Percentiles rank a stretch among this genome's conserved stretches.
Conservation (phyloP, 2,888 invertebrate genomes). For the Chrysolina americana region DNA sequence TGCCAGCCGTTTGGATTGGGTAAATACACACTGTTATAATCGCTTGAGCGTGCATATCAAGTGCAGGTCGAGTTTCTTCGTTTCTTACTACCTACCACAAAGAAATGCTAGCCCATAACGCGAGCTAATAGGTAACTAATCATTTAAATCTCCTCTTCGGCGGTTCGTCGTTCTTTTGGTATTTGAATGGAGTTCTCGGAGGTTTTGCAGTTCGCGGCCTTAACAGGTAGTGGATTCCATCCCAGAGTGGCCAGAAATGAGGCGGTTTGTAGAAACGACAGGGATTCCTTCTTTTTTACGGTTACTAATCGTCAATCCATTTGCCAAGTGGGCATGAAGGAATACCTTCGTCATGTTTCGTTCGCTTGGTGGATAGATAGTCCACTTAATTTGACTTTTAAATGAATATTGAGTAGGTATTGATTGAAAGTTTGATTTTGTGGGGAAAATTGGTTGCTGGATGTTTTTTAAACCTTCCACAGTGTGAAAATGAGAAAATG, state of each 20-base stretch:
- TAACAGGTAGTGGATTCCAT: slow-evolving; percentile 17
- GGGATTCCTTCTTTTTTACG: neutral
- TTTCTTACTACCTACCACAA: slow-evolving; percentile 21
- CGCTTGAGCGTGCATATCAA: slow-evolving; percentile 27
- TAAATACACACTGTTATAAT: slow-evolving; percentile 29
- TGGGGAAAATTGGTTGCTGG: too few relatives aligned
- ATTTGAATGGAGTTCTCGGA: neutral
- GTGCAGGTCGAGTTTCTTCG: slow-evolving; percentile 12
- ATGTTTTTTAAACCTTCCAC: too few relatives aligned
- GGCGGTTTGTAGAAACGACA: slow-evolving; percentile 8
- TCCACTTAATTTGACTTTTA: too few relatives aligned
- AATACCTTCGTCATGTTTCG: too few relatives aligned
- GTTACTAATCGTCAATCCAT: neutral
- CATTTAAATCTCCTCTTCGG: slow-evolving; percentile 32
- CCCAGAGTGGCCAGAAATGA: neutral
- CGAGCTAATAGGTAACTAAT: slow-evolving; percentile 42
- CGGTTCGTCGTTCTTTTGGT: slow-evolving; percentile 20
- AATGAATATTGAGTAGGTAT: too few relatives aligned
- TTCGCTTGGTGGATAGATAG: too few relatives aligned
- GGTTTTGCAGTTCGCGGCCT: slow-evolving; percentile 5
- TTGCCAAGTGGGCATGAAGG: slow-evolving; percentile 4
- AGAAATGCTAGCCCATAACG: slow-evolving; percentile 34
- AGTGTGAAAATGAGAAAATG: too few relatives aligned
- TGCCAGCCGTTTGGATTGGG: slow-evolving; percentile 25
- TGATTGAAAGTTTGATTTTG: too few relatives aligned